Percentiles rank a stretch among this genome's conserved stretches.
phyloP scores from a whole-genome alignment of 2,888 invertebrate species.

The Lycaena phlaeas region DNA sequence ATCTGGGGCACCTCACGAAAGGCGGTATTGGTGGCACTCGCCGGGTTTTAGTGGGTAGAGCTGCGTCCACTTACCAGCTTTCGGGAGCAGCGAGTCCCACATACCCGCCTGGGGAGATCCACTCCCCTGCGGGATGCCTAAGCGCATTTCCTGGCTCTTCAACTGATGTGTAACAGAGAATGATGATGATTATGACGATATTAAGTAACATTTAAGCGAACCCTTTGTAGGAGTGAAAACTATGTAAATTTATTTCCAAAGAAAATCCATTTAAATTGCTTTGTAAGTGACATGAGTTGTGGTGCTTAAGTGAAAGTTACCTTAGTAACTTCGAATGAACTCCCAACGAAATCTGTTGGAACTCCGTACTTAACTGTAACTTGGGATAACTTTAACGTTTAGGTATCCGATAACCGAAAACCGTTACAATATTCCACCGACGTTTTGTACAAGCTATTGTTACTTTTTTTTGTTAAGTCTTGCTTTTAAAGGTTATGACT shows the following conservation, averaged over 20 bases:
- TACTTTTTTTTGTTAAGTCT: neutral
- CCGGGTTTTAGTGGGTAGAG: too few species aligned
- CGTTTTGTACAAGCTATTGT: neutral
- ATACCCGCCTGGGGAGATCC: too few species aligned
- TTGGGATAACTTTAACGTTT: slow-evolving; percentile 14
- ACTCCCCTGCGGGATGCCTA: too few species aligned
- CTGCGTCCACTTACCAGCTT: too few species aligned
- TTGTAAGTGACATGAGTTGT: slow-evolving; percentile 15
- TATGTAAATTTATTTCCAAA: slow-evolving; percentile 12
- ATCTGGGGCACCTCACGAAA: too few species aligned
- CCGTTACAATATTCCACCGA: neutral
- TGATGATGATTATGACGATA: too few species aligned
- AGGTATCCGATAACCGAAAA: slow-evolving; percentile 8
- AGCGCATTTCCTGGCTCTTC: too few species aligned
- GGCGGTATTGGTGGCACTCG: too few species aligned
- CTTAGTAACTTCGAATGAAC: slow-evolving; percentile 17
- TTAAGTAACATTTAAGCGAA: too few species aligned
- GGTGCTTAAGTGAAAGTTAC: slow-evolving; percentile 15
- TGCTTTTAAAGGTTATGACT: too few species aligned
- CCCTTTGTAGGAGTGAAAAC: slow-evolving; percentile 6
- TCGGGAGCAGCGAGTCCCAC: too few species aligned
- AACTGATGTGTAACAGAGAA: too few species aligned
- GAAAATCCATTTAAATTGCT: slow-evolving; percentile 20
- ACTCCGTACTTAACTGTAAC: slow-evolving; percentile 8
- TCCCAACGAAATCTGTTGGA: slow-evolving; percentile 19